Conservation (phyloP, 2,113 vertebrate genomes). For the Herpailurus yagouaroundi region DNA sequence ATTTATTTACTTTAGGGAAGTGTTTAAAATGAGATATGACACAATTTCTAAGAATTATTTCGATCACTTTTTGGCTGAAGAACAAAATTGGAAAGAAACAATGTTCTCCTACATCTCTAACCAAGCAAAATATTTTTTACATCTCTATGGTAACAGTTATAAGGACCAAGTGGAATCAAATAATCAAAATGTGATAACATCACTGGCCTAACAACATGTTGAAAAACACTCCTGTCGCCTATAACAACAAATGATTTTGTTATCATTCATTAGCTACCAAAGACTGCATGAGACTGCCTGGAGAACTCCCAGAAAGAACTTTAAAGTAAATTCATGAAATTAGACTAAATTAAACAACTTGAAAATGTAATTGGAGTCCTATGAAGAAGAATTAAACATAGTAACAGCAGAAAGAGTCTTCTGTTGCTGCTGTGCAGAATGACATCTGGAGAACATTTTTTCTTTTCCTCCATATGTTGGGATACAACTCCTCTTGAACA, state of each 20-base stretch:
- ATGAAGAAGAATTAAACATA: slow-evolving; percentile 44
- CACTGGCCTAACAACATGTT: slow-evolving; percentile 54
- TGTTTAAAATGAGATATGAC: not conserved
- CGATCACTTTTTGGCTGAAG: slow-evolving; percentile 46
- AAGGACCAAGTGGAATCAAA: slow-evolving; percentile 51
- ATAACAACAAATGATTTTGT: slow-evolving; percentile 66
- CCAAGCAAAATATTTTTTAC: slow-evolving; percentile 77
- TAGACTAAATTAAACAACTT: slow-evolving; percentile 39
- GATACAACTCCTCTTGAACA: not conserved
- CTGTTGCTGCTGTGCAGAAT: not conserved
- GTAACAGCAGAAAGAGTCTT: not conserved
- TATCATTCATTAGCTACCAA: slow-evolving; percentile 19
- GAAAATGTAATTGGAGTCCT: slow-evolving; percentile 16
- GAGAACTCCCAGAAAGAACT: slow-evolving; percentile 48
- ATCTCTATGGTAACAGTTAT: slow-evolving; percentile 62
- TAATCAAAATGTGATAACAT: slow-evolving; percentile 65
- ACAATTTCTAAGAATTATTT: not conserved
- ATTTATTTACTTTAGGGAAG: not conserved
- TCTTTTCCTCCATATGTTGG: not conserved
- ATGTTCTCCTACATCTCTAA: not conserved
- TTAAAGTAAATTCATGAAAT: slow-evolving; percentile 61
- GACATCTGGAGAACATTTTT: not conserved
- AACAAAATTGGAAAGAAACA: slow-evolving; percentile 24
- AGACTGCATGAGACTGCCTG: not conserved
- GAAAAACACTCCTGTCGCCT: slow-evolving; percentile 66